Conservation (phyloP, 1,140 invertebrate species). For the Bombus waltoni region DNA sequence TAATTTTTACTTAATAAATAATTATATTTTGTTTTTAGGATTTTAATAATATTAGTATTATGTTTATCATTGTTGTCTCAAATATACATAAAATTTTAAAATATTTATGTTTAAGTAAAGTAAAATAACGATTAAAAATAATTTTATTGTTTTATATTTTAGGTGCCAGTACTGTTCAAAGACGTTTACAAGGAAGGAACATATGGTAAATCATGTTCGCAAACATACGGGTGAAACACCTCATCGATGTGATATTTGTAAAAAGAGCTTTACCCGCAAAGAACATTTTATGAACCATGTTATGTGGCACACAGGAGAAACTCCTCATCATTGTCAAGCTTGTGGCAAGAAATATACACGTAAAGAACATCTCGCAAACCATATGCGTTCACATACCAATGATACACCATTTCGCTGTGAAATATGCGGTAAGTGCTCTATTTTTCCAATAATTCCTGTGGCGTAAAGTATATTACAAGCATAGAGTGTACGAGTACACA, state of each 20-base stretch:
- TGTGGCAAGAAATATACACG: conserved; percentile 91
- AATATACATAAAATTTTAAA: background rate
- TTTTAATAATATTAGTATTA: background rate
- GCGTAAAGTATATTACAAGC: background rate
- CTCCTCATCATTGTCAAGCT: conserved; percentile 88
- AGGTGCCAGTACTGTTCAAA: conserved; percentile 87
- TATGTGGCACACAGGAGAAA: conserved; percentile 88
- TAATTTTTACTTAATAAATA: background rate
- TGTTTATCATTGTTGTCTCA: background rate
- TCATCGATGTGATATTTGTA: conserved; percentile 89
- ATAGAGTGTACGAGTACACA: background rate
- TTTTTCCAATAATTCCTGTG: background rate
- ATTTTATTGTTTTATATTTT: conserved; percentile 28
- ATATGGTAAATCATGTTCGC: conserved; percentile 86
- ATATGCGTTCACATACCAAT: conserved; percentile 92
- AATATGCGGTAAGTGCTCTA: conserved; percentile 86
- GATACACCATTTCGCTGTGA: conserved; percentile 91
- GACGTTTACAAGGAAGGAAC: conserved; percentile 88
- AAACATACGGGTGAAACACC: conserved; percentile 90
- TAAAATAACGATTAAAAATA: background rate
- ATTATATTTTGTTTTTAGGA: background rate
- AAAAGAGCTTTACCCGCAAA: conserved; percentile 86
- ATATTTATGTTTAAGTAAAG: background rate
- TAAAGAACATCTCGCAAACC: conserved; percentile 90
- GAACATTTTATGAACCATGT: conserved; percentile 87